Conservation (phyloP, 2,113 vertebrate species). For the Python bivittatus region DNA sequence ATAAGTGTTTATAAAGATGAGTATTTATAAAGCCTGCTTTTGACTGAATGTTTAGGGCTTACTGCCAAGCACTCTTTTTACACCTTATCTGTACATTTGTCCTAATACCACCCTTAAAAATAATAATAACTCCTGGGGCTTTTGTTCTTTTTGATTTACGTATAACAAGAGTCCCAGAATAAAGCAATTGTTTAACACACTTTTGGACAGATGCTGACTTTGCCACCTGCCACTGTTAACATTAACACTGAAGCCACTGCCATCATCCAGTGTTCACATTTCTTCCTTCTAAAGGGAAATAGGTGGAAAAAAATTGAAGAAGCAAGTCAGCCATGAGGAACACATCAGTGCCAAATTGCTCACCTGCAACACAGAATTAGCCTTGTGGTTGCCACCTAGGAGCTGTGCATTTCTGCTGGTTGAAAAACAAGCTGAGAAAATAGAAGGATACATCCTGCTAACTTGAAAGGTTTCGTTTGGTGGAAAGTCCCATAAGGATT, state of each 20-base stretch:
- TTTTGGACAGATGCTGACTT: constrained; percentile 9
- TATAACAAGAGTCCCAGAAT: neutral
- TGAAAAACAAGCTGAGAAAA: constrained; percentile 2
- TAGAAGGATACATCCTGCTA: neutral
- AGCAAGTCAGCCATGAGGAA: constrained; percentile 25
- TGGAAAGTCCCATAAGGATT: neutral
- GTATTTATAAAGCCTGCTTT: neutral
- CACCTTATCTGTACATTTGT: neutral
- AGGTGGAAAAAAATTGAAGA: constrained; percentile 29
- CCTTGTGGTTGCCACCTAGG: constrained; percentile 35
- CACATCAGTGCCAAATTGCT: constrained; percentile 38
- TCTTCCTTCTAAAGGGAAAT: neutral
- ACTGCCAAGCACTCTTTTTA: neutral
- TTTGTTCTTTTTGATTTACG: neutral
- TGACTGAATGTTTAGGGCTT: neutral
- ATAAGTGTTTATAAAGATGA: neutral
- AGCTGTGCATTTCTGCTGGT: constrained; percentile 13
- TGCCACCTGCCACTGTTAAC: neutral
- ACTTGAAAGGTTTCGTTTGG: neutral
- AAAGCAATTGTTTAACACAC: neutral
- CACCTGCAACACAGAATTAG: constrained; percentile 40
- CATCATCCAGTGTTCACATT: fast-evolving
- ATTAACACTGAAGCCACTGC: neutral
- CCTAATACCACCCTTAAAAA: neutral
- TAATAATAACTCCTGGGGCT: neutral